phyloP scores from a whole-genome alignment of 2,113 vertebrate species.

The Centropristis striata region DNA sequence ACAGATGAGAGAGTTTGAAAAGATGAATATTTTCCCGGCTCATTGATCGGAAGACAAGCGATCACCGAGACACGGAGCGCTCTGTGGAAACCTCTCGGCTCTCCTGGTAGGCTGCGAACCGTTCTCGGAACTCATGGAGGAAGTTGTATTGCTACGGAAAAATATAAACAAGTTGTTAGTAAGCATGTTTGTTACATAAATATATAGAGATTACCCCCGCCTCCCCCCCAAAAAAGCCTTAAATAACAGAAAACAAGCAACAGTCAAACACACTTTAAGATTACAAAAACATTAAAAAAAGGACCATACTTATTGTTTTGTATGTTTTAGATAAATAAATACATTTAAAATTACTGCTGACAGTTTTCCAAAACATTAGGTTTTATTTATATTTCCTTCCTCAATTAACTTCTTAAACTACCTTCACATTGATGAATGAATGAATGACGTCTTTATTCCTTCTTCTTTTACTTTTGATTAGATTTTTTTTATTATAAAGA shows the following conservation, averaged over 20 bases:
- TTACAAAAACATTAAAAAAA: background rate
- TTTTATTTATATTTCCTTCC: too few species aligned
- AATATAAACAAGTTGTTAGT: background rate
- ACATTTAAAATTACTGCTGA: too few species aligned
- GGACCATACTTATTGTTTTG: background rate
- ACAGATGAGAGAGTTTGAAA: background rate
- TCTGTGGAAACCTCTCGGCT: conserved; percentile 67
- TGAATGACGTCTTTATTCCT: too few species aligned
- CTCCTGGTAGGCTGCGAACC: conserved; percentile 82
- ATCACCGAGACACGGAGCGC: conserved; percentile 88
- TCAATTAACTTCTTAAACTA: too few species aligned
- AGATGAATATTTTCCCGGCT: background rate
- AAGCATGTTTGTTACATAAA: background rate
- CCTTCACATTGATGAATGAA: too few species aligned
- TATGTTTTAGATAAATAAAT: background rate
- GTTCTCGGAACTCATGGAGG: conserved; percentile 92
- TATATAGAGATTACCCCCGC: too few species aligned
- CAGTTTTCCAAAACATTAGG: too few species aligned
- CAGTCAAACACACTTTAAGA: background rate
- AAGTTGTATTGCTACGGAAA: conserved; percentile 92
- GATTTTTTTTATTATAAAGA: too few species aligned
- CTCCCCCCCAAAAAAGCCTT: background rate
- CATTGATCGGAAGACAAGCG: background rate
- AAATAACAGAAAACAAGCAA: background rate
- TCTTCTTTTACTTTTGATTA: too few species aligned